These are phyloP conservation scores for Achatina immaculata DNA, from an alignment of 1,140 invertebrate species.

Conservation along the genomic window DNA sequence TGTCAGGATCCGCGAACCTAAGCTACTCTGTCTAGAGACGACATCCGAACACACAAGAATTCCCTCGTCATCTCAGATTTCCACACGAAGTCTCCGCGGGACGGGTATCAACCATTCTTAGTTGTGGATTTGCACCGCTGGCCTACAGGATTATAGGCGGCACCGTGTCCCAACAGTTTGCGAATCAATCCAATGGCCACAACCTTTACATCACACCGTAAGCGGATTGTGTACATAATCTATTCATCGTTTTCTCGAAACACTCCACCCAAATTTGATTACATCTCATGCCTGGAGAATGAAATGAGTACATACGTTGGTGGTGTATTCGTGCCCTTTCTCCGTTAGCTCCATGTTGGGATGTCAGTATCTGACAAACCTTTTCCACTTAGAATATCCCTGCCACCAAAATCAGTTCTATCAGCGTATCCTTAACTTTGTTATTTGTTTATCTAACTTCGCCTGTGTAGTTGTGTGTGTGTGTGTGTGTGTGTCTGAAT, in stretches of 20 bases:
- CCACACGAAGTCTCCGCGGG: neutral
- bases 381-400: too few species aligned
- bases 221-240: neutral
- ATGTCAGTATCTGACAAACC: too few species aligned
- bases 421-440: too few species aligned
- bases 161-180: neutral
- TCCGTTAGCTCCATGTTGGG: too few species aligned
- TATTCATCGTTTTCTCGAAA: neutral
- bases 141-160: neutral
- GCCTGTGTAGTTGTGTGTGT: too few species aligned
- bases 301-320: too few species aligned
- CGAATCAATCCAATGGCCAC: neutral
- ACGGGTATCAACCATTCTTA: neutral
- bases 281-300: neutral
- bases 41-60: neutral
- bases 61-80: neutral
- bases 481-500: too few species aligned
- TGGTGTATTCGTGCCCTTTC: too few species aligned
- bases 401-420: too few species aligned
- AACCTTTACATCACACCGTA: neutral
- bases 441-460: too few species aligned
- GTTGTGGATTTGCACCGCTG: neutral
- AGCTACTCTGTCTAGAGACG: neutral
- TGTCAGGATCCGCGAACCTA: neutral
- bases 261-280: neutral